Evolutionary conservation across 2,888 invertebrate species (phyloP).

Genomic region (Homarus gammarus): DNA sequence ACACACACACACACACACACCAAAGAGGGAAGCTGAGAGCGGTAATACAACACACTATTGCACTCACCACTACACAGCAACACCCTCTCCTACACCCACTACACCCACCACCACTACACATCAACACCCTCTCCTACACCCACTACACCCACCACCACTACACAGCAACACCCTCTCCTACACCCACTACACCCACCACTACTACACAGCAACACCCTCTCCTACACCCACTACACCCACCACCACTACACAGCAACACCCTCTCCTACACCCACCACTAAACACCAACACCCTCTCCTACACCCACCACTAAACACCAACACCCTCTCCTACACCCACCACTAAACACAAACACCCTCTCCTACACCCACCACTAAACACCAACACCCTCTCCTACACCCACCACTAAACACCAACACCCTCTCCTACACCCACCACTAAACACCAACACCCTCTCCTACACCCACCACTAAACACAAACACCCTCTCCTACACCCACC

Average conservation of each 20-base stretch:
- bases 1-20: constrained; percentile 4
- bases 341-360: background rate
- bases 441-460: background rate
- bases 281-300: background rate
- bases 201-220: background rate
- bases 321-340: background rate
- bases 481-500: background rate
- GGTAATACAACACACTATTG: background rate
- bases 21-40: no score
- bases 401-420: no score
- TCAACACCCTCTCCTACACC: background rate
- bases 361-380: background rate
- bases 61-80: background rate
- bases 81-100: background rate
- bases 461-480: background rate
- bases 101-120: background rate
- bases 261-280: background rate
- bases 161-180: background rate
- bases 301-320: no score
- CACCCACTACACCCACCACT: background rate
- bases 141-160: background rate
- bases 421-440: background rate
- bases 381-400: background rate
- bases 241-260: no score
- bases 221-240: background rate